phyloP scores from a whole-genome alignment of 1,140 invertebrate genomes.

The Maconellicoccus hirsutus region DNA sequence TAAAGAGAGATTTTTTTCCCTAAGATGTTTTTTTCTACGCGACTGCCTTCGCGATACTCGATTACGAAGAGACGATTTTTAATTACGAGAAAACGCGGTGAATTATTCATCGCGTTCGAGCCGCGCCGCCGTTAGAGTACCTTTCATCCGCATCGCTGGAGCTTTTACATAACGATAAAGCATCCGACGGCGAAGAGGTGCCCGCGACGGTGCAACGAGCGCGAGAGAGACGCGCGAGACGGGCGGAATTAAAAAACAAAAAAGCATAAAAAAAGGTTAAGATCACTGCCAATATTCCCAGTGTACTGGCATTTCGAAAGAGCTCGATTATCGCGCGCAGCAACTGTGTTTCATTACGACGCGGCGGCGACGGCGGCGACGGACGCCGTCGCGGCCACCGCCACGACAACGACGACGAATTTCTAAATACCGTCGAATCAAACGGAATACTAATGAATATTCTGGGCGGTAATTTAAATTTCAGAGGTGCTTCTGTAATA shows the following conservation, averaged over 20 bases:
- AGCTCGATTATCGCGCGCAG: conserved; percentile 1
- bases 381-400: no score
- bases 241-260: background rate
- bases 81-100: background rate
- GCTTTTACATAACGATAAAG: no score
- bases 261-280: conserved; percentile 11
- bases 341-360: background rate
- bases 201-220: background rate
- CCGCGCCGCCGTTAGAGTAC: background rate
- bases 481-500: conserved; percentile 3
- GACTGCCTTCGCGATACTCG: no score
- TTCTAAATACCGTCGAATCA: background rate
- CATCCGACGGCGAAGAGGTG: no score
- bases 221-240: background rate
- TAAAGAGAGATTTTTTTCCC: no score
- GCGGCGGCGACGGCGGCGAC: no score
- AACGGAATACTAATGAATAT: conserved; percentile 9
- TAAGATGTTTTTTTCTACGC: no score
- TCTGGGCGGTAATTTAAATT: background rate
- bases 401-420: no score
- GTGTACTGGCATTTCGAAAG: background rate
- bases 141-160: background rate
- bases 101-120: background rate
- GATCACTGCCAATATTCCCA: background rate
- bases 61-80: background rate